phyloP scores from a whole-genome alignment of 2,797 vertebrate genomes.

The Helarctos malayanus region DNA sequence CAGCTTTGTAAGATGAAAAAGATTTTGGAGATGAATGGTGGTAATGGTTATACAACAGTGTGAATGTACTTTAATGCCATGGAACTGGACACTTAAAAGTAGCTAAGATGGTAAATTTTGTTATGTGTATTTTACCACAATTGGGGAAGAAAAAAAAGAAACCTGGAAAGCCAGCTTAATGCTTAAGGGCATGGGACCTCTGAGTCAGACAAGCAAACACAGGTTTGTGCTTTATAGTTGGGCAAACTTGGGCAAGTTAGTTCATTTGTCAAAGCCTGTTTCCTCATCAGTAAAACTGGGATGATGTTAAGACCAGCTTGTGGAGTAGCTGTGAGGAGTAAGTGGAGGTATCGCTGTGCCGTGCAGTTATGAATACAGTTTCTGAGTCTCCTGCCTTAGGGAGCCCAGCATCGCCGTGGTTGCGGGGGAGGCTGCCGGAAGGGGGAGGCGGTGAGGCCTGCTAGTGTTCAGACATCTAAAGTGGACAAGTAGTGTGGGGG shows the following conservation, averaged over 20 bases:
- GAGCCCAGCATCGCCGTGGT: background rate
- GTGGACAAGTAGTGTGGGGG: background rate
- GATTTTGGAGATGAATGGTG: background rate
- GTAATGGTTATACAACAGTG: background rate
- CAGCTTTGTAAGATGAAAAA: background rate
- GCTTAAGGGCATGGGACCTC: background rate
- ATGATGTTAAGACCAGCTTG: background rate
- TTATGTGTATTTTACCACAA: background rate
- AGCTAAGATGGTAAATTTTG: background rate
- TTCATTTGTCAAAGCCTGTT: slow-evolving; percentile 64
- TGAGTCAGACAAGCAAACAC: slow-evolving; percentile 46
- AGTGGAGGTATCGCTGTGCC: background rate
- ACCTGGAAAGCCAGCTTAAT: slow-evolving; percentile 49
- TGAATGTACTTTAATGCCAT: background rate
- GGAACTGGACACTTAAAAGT: background rate
- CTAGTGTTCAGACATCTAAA: background rate
- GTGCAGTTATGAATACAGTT: background rate
- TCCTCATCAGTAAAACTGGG: slow-evolving; percentile 38
- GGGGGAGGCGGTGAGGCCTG: background rate
- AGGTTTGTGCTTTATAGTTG: slow-evolving; percentile 48
- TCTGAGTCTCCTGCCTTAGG: background rate
- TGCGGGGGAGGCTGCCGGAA: background rate
- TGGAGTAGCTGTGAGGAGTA: background rate
- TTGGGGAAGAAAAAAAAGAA: background rate
- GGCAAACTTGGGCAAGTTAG: slow-evolving; percentile 39